Base-by-base conservation (phyloP, 2,888 invertebrate genomes). In the Rhagophthalmus giganteus region DNA sequence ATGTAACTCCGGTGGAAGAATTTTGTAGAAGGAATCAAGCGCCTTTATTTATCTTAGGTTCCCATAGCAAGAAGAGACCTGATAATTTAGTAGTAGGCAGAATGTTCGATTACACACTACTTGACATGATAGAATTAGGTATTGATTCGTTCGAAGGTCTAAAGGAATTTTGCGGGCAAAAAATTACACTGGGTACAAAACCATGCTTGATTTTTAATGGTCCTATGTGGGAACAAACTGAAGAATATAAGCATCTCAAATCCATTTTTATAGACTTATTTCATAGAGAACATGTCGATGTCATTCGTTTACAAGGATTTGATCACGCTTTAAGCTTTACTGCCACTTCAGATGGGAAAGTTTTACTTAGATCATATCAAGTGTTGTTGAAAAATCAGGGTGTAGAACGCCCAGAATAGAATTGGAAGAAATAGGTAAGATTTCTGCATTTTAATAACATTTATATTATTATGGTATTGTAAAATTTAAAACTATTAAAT, bases 41-140 rank as follows among this genome's bases (percentile, higher is more conserved):
- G 8, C 85, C 95, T 0, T 73, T 98, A 15, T 99, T 99, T 75
- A 83, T 90, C 57, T 88, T 96, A 69, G 93, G 89, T 2, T 90
- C 90, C 1, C 91, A 96, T 68, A 91, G 88, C 38, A 99, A 99
- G 75, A 99, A 99, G 71, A 80, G 96, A 8, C 97, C 97, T 0
- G 84, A 96, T 69, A 97, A 96, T 76, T 74, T 98, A 31, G 78
- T 96, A 16, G 71, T 97, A 41, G 96, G 95, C 0, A 82, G 99
- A 60, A 86, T 90, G 69, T 97, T 86, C 74, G 92, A 99, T 74
- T 84, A 88, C 66, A 87, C 88, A 47, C 77, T 99, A 16, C 76
- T 99, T 46, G 99, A 99, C 70, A 96, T 99, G 95, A 83, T 94
- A 47, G 99, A 99, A 76, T 81, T 99, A 45, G 93, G 94, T 7